Conservation (phyloP, 2,113 vertebrate species). For the Chaetodon trifascialis region DNA sequence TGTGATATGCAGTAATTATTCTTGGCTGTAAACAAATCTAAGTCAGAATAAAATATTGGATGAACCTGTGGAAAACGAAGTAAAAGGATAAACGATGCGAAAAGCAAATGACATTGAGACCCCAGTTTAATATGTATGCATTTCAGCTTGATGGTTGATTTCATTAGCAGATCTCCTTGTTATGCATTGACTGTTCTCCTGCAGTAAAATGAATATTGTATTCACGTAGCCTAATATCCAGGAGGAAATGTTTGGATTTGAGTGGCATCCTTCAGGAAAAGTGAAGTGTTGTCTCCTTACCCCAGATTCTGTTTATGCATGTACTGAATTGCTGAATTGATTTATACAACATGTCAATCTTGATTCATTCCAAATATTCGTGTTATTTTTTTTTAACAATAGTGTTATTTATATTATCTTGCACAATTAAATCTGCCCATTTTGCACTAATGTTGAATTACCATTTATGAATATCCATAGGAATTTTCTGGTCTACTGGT, state of each 20-base stretch:
- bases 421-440: neutral
- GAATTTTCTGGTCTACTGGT: neutral
- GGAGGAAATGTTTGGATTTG: constrained; percentile 43
- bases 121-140: constrained; percentile 93
- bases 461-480: neutral
- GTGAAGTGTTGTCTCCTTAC: constrained; percentile 32
- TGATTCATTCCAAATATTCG: constrained; percentile 1
- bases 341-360: neutral
- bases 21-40: constrained; percentile 72
- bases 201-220: constrained; percentile 86
- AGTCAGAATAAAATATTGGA: constrained; percentile 76
- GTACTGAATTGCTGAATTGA: neutral
- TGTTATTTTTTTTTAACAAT: neutral
- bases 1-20: constrained; percentile 34
- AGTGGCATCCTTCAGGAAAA: constrained; percentile 25
- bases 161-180: constrained; percentile 97
- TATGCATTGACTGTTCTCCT: constrained; percentile 94
- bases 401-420: neutral
- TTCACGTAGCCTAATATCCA: constrained; percentile 82
- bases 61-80: constrained; percentile 79
- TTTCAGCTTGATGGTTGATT: constrained; percentile 95
- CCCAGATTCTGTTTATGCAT: constrained; percentile 17
- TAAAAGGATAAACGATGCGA: constrained; percentile 86
- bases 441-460: neutral
- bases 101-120: constrained; percentile 84